Base-by-base conservation (phyloP, 1,140 invertebrate genomes). In the Sinella curviseta region DNA sequence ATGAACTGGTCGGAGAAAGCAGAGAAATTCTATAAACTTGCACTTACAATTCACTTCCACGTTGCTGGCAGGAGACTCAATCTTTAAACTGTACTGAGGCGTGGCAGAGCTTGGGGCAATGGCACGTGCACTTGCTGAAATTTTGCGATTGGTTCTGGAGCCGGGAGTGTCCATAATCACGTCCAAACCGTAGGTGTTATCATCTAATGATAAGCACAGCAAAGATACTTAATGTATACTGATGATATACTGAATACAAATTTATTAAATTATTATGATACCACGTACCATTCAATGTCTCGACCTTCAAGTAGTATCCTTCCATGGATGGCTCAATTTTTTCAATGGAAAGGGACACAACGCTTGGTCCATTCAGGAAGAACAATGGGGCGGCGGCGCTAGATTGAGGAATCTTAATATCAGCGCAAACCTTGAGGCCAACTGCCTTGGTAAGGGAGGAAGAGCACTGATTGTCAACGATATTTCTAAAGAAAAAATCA, bases 381-480 rank as follows among this genome's bases (percentile, higher is more conserved):
- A 90, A 92, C 3, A 87, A 88, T 12, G 90, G 88, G 28, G 87
- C 85, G 20, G 90, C 87, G 30, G 86, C 86, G 65, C 36, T 79
- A 20, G 85, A 86, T 86, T 87, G 85, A 1, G 91, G 91, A 75
- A 89, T 86, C 0, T 88, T 87, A 1, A 93, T 81, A 77, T 91
- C 88, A 36, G 89, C 91, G 83, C 93, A 95, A 34, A 94, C 84
- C 0, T 91, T 92, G 0, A 94, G 57, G 0, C 94, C 94, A 28
- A 93, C 82, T 3, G 91, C 80, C 1, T 86, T 84, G 24, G 90
- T 89, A 0, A 94, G 48, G 0, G 67, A n/a, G 30, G 35, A 77
- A 20, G 76, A 48, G 70, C 80, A 81, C 17, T 75, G 60, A 85
- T 84, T 94, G 92, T 82, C 93, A 92, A 78, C 94, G 92, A 82